Evolutionary conservation across 23 tunicate species (phyloP), one percentile per base, ranked within the genome.

Genomic region (Phallusia fumigata): DNA sequence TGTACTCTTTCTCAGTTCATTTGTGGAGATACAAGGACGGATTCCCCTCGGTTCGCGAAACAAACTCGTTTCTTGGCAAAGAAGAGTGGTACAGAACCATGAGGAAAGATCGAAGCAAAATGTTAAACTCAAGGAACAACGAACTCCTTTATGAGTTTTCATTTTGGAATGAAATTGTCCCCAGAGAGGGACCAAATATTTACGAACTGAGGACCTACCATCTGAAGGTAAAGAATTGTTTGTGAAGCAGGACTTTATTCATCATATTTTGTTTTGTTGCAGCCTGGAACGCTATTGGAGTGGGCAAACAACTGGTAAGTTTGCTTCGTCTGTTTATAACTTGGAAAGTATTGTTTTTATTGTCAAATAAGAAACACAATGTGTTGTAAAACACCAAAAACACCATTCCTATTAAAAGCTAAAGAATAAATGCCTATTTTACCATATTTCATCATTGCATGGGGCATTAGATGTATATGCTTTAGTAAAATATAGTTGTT

Each of bases 281-380:
- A 93, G 98, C 98, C 98, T 81, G 98, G 98, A 53, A 93, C 98
- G 10, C 72, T 93, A 89, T 81, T 93, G 26, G 98, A 93, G 81
- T 93, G 98, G 98, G 98, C 98, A 65, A 93, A 93, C 82, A 88
- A 82, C 81, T 93, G 98, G 98, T 93, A 30, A 74, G 77, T 74
- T 74, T 18, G 3, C n/a, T 30, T 74, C 19, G 36, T 74, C n/a
- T n/a, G n/a, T n/a, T n/a, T n/a, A n/a, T n/a, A n/a, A n/a, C n/a
- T n/a, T n/a, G n/a, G n/a, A n/a, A n/a, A n/a, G n/a, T n/a, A n/a
- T n/a, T n/a, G n/a, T n/a, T n/a, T n/a, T n/a, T n/a, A n/a, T 40
- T 5, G 47, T 40, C 47, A 40, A 40, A 40, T n/a, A n/a, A n/a
- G n/a, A n/a, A n/a, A n/a, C n/a, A n/a, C n/a, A n/a, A n/a, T n/a